Conservation (phyloP, 2,113 vertebrate genomes). For the Gulo gulo region DNA sequence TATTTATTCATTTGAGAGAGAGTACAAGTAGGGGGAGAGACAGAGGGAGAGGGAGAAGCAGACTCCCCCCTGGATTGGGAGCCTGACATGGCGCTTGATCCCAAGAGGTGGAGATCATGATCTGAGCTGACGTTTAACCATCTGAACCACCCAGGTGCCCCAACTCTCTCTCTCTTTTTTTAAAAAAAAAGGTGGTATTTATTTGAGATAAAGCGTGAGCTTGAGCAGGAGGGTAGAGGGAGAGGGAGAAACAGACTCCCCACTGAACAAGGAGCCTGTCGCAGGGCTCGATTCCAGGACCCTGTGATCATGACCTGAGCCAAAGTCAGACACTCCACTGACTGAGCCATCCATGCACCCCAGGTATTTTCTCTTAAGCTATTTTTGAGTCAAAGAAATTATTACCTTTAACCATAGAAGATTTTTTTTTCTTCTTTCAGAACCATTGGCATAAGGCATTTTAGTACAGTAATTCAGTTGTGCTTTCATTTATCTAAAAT, state of each 20-base stretch:
- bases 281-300: not conserved
- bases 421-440: not conserved
- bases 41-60: not conserved
- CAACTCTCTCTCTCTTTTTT: not conserved
- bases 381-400: not conserved
- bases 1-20: not conserved
- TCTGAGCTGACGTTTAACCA: not conserved
- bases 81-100: not conserved
- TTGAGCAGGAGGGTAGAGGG: not conserved
- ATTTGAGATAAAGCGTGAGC: not conserved
- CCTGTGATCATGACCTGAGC: not conserved
- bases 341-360: not conserved
- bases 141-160: not conserved
- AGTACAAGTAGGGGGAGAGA: not conserved
- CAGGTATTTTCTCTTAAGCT: not conserved
- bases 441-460: not conserved
- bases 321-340: not conserved
- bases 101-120: not conserved
- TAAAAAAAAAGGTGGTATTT: not conserved
- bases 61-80: not conserved
- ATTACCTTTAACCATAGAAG: not conserved
- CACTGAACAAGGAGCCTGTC: not conserved
- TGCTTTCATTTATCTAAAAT: constrained; percentile 64
- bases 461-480: constrained; percentile 47
- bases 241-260: not conserved